Evolutionary conservation across 2,797 vertebrate species (phyloP).

Genomic region (Valencia hispanica): DNA sequence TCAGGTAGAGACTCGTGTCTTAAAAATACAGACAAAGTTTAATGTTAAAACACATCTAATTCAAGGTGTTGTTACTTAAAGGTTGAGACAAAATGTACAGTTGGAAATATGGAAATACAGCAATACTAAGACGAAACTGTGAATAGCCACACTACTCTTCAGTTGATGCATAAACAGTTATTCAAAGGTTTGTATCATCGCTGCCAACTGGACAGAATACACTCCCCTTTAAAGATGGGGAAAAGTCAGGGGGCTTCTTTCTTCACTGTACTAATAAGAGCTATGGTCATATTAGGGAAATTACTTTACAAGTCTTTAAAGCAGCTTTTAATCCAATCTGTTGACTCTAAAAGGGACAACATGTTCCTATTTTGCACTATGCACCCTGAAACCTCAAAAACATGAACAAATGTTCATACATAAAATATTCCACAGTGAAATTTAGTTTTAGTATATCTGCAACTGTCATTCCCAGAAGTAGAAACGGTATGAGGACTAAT

Average conservation of each 20-base stretch:
- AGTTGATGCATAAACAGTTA: background rate
- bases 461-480: background rate
- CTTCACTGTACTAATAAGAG: conserved; percentile 35
- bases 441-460: background rate
- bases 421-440: conserved; percentile 1
- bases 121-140: background rate
- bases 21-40: conserved; percentile 12
- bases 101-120: background rate
- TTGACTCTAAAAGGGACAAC: background rate
- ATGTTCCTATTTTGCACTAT: conserved; percentile 1
- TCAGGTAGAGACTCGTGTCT: conserved; percentile 14
- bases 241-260: conserved; percentile 12
- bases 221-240: conserved; percentile 26
- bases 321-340: conserved; percentile 17
- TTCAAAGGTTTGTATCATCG: background rate
- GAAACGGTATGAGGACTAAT: conserved; percentile 2
- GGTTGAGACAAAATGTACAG: background rate
- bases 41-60: conserved; percentile 13
- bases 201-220: conserved; percentile 19
- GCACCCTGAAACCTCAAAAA: background rate
- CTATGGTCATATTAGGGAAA: conserved; percentile 47
- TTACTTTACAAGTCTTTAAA: conserved; percentile 12
- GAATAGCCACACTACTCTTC: background rate
- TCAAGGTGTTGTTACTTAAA: background rate
- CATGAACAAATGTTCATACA: background rate